Evolutionary conservation across 2,797 vertebrate genomes (phyloP).

Genomic region (Threskiornis aethiopicus): DNA sequence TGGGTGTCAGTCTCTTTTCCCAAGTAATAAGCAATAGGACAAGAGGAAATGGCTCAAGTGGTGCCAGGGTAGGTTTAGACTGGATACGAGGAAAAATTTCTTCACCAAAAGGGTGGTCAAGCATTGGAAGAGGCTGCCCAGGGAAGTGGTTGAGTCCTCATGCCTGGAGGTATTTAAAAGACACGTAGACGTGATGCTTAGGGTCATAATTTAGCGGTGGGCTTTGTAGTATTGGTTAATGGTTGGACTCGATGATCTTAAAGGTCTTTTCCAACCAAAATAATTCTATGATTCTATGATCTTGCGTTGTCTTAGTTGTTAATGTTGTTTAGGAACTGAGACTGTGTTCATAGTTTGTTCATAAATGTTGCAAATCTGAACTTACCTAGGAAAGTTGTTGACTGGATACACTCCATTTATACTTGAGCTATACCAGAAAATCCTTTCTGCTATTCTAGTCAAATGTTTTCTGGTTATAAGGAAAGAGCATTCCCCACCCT

Average conservation of each 20-base stretch:
- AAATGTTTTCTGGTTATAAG: neutral
- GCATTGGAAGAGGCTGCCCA: neutral
- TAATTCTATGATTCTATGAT: neutral
- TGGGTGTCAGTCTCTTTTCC: neutral
- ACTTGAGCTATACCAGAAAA: neutral
- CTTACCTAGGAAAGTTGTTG: neutral
- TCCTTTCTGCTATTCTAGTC: neutral
- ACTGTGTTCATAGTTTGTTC: neutral
- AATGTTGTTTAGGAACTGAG: neutral
- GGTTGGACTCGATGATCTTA: neutral
- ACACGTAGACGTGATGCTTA: rapidly evolving
- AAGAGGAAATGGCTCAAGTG: neutral
- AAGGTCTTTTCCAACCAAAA: neutral
- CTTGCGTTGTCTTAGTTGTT: neutral
- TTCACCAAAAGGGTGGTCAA: rapidly evolving
- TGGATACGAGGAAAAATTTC: neutral
- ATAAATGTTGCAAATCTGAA: neutral
- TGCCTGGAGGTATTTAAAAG: neutral
- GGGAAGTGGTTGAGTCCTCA: neutral
- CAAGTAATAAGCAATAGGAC: neutral
- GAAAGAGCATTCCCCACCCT: neutral
- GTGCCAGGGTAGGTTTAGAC: neutral
- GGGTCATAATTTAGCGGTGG: neutral
- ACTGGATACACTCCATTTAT: neutral
- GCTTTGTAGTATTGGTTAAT: neutral